phyloP scores from a whole-genome alignment of 37 sponge, comb jelly and placozoan species.

The Theonella swinhoei region DNA sequence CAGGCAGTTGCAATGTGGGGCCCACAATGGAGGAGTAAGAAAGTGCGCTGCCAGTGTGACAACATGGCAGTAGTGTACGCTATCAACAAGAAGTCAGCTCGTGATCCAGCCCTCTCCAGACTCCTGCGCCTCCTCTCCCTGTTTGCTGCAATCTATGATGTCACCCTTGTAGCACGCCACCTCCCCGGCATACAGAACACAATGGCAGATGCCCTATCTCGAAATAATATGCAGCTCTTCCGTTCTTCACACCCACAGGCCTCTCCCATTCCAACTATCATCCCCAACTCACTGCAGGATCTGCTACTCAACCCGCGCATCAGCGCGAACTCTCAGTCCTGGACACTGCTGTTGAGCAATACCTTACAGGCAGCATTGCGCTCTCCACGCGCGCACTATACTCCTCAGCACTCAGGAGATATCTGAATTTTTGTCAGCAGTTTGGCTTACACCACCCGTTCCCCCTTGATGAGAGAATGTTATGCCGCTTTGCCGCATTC shows the following conservation, averaged over 20 bases:
- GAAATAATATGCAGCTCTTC: not conserved
- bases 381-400: not conserved
- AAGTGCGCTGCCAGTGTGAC: not conserved
- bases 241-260: not conserved
- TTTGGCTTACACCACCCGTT: not conserved
- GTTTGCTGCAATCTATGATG: not conserved
- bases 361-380: not conserved
- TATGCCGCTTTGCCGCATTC: not conserved
- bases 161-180: not conserved
- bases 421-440: not conserved
- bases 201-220: not conserved
- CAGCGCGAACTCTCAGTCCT: not conserved
- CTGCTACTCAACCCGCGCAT: not conserved
- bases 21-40: not conserved
- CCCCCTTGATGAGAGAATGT: not conserved
- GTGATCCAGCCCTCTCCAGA: not conserved
- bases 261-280: not conserved
- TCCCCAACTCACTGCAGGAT: not conserved
- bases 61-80: not conserved
- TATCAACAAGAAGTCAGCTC: not conserved
- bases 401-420: not conserved
- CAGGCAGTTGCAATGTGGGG: constrained; percentile 24
- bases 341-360: too few species aligned
- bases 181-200: not conserved
- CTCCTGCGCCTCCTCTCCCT: not conserved